Evolutionary conservation across 1,140 invertebrate species (phyloP), one percentile per base, ranked within the genome.

Genomic region (Drosophila truncata): DNA sequence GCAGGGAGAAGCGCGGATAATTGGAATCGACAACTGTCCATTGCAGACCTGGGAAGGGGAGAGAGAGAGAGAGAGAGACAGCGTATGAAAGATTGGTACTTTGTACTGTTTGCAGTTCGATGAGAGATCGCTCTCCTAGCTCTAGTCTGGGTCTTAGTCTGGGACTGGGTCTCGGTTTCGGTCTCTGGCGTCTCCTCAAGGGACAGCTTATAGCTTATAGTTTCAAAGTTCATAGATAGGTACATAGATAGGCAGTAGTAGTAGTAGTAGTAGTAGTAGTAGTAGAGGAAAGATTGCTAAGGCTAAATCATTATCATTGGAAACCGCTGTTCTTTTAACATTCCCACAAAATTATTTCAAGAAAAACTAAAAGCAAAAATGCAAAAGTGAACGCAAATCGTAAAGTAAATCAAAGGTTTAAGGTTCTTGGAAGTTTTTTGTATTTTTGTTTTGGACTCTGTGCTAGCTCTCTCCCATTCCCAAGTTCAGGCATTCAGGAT

Each of bases 21-120:
- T 94, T 94, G 92, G 95, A 94, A 93, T 95, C 95, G 94, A 95
- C 94, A 93, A 95, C 94, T 92, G 95, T 95, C 95, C 95, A 95
- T 94, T 95, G 95, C 93, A 95, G 94, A 94, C 95, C 95, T 95
- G 94, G 93, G 94, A 95, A 91, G 85, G 90, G 90, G 91, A 92
- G 90, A 93, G 88, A 91, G 91, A 91, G 88, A 91, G 91, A 91
- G 86, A 93, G 88, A 91, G 91, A 90, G 90, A 91, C 82, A 88
- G 83, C 86, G 86, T 80, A 90, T 90, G 85, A 90, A 84, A 90
- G 77, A 82, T 84, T 87, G 67, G 80, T 80, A 61, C 77, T 86
- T 80, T 60, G 64, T 80, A 69, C 65, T 79, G 44, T 54, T 35
- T 54, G 44, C 60, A 54, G 50, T 55, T 55, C 52, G 52, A 37